Evolutionary conservation across 2,797 vertebrate species (phyloP).

Genomic region (Notamacropus eugenii): DNA sequence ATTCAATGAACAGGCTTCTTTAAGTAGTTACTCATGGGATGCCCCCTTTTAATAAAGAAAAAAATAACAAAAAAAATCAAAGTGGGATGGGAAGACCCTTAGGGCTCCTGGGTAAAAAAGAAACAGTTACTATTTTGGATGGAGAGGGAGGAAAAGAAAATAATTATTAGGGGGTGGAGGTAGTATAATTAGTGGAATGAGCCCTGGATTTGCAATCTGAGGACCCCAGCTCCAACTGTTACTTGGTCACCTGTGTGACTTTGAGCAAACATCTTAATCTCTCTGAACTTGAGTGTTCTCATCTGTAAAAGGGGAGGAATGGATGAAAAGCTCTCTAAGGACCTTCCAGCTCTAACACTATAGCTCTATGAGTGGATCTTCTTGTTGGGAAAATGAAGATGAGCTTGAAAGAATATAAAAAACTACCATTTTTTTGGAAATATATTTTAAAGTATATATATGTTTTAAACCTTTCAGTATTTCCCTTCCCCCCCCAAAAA

Average conservation of each 20-base stretch:
- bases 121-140: neutral
- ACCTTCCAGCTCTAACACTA: neutral
- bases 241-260: neutral
- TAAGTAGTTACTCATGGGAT: too few species aligned
- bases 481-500: neutral
- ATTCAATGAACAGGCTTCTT: too few species aligned
- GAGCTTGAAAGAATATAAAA: neutral
- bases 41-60: too few species aligned
- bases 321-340: neutral
- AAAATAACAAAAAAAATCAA: too few species aligned
- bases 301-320: neutral
- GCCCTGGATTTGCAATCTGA: neutral
- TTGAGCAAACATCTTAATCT: neutral
- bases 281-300: neutral
- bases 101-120: too few species aligned
- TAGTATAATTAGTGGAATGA: neutral
- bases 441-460: neutral
- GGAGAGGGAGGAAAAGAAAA: neutral
- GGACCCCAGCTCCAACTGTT: neutral
- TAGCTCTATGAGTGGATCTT: neutral
- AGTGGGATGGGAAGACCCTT: too few species aligned
- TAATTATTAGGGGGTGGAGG: neutral
- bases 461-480: neutral
- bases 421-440: neutral
- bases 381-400: conserved; percentile 17